Base-by-base conservation (phyloP, 1,140 invertebrate genomes). In the Thaumatotibia leucotreta region DNA sequence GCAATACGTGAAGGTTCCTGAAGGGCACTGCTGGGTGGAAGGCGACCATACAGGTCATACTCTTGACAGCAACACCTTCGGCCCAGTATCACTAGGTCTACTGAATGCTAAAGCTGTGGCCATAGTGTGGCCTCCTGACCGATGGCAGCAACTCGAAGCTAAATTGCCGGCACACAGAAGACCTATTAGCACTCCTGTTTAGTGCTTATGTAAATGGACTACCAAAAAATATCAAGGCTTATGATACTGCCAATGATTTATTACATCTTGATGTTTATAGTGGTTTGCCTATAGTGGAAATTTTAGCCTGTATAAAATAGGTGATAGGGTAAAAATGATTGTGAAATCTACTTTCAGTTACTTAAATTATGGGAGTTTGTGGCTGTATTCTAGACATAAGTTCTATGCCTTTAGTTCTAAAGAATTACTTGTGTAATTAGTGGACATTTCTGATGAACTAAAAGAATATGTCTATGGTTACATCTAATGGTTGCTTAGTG, bases 11-110 rank as follows among this genome's bases (percentile, higher is more conserved):
- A 89, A 93, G 82, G 84, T 99, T 14, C 97, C 97, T 20, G 92
- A 95, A 77, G 97, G 97, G 1, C 96, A 98, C 80, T 98, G 96
- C 82, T 99, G 98, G 98, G 95, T 99, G 29, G 98, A 99, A 93
- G 98, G 98, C 50, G 98, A 99, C 84, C 95, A 99, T 77, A 95
- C 93, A 1, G 94, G 93, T 17, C 94, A 95, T 64, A 92, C 97
- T 63, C 91, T 97, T 74, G 98, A 99, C 80, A 98, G 97, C 61
- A 98, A 98, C 79, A 94, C 94, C 68, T 99, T 98, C 92, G 98
- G 98, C 8, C 97, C 97, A 0, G 94, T 99, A 61, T 95, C 97
- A 0, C 62, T 97, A 54, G 97, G 96, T 58, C 88, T 98, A 64
- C 93, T 98, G 39, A 96, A 95, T 74, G 97, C 96, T 0, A 97